Conservation (phyloP, 2,888 invertebrate genomes). For the Alloscopus bannaensis region DNA sequence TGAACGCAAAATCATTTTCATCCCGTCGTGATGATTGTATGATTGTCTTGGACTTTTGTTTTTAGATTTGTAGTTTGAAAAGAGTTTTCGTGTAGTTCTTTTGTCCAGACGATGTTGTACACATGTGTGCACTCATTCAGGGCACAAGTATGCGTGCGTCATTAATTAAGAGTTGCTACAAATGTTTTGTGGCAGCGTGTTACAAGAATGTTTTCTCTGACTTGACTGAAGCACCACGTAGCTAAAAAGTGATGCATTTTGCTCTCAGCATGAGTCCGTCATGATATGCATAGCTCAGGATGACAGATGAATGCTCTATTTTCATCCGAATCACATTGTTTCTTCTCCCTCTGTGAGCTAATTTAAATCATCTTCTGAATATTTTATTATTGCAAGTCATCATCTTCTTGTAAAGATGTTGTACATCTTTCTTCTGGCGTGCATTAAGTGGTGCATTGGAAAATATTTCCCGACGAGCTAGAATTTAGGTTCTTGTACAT, state of each 20-base stretch:
- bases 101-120: background rate
- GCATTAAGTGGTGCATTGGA: no score
- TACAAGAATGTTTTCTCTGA: background rate
- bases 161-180: background rate
- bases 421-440: no score
- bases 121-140: background rate
- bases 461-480: no score
- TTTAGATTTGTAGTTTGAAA: background rate
- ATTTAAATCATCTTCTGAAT: slow-evolving; percentile 7
- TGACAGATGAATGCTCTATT: slow-evolving; percentile 46
- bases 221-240: no score
- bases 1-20: no score
- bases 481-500: no score
- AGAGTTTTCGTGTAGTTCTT: background rate
- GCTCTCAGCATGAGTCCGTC: background rate
- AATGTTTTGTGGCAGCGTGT: background rate
- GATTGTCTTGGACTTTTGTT: no score
- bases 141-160: background rate
- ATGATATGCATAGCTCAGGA: slow-evolving; percentile 1
- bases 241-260: background rate
- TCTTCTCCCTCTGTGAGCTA: slow-evolving; percentile 8
- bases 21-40: no score
- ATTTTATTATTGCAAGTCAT: slow-evolving; percentile 16
- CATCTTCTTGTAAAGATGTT: no score
- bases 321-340: slow-evolving; percentile 15